Evolutionary conservation across 30 jellyfish, hydroid and myxozoan genomes (phyloP).

Genomic region (Phacellophora camtschatica): DNA sequence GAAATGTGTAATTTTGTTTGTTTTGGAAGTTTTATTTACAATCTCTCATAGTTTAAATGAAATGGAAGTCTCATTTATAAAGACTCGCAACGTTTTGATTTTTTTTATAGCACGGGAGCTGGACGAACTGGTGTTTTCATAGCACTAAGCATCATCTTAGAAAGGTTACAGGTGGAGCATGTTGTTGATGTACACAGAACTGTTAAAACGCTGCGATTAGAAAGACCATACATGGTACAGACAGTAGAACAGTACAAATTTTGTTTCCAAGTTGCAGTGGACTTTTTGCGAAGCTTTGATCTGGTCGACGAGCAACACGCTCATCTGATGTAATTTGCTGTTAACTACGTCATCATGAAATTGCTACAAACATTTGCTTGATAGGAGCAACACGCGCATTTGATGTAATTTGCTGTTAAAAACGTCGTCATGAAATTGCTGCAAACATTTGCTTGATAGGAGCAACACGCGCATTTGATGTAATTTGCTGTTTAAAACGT

Average conservation of each 20-base stretch:
- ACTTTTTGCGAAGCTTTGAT: conserved; percentile 74
- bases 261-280: conserved; percentile 84
- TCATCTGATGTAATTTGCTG: background rate
- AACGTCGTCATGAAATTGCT: too few species aligned
- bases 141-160: conserved; percentile 79
- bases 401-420: too few species aligned
- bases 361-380: too few species aligned
- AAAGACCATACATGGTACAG: conserved; percentile 91
- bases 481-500: too few species aligned
- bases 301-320: conserved; percentile 24
- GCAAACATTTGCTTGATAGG: too few species aligned
- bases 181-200: conserved; percentile 83
- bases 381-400: too few species aligned
- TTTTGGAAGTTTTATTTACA: too few species aligned
- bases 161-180: conserved; percentile 76
- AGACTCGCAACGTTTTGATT: background rate
- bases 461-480: too few species aligned
- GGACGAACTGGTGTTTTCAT: conserved; percentile 94
- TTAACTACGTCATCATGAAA: too few species aligned
- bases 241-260: conserved; percentile 86
- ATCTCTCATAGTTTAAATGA: too few species aligned
- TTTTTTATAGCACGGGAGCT: conserved; percentile 74
- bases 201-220: conserved; percentile 81
- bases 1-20: too few species aligned
- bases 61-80: too few species aligned